Evolutionary conservation across 2,113 vertebrate genomes (phyloP).

Genomic region (Sula dactylatra): DNA sequence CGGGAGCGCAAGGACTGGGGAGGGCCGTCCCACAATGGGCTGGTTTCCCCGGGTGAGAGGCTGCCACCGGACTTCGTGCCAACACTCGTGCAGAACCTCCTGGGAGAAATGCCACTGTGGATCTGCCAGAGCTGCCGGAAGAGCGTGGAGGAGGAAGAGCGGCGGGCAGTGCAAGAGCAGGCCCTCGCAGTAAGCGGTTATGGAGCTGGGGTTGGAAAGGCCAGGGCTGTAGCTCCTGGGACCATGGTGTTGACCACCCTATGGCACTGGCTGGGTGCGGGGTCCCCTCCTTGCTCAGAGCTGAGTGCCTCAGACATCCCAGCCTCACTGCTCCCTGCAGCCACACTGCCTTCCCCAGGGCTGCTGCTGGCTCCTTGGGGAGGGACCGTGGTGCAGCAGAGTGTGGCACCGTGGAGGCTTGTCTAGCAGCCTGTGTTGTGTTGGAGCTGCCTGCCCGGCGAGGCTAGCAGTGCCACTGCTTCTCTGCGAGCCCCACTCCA

Average conservation of each 20-base stretch:
- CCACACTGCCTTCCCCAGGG: rapidly evolving
- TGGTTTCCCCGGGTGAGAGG: slow-evolving; percentile 88
- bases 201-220: neutral
- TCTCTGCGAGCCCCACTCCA: rapidly evolving
- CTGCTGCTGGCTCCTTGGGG: neutral
- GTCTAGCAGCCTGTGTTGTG: neutral
- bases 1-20: slow-evolving; percentile 97
- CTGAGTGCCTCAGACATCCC: neutral
- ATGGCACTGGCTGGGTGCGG: rapidly evolving
- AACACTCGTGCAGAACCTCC: slow-evolving; percentile 91
- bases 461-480: neutral
- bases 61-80: slow-evolving; percentile 94
- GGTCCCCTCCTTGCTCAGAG: neutral
- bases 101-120: slow-evolving; percentile 98
- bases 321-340: neutral
- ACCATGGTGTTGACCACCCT: rapidly evolving
- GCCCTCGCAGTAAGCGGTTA: slow-evolving; percentile 78
- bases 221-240: rapidly evolving
- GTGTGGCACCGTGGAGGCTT: rapidly evolving
- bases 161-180: slow-evolving; percentile 88
- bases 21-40: slow-evolving; percentile 85
- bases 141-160: slow-evolving; percentile 96
- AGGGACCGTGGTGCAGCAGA: neutral
- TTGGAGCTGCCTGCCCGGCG: neutral
- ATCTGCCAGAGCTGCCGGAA: slow-evolving; percentile 98